Conservation (phyloP, 2,113 vertebrate genomes). For the Macrotis lagotis region DNA sequence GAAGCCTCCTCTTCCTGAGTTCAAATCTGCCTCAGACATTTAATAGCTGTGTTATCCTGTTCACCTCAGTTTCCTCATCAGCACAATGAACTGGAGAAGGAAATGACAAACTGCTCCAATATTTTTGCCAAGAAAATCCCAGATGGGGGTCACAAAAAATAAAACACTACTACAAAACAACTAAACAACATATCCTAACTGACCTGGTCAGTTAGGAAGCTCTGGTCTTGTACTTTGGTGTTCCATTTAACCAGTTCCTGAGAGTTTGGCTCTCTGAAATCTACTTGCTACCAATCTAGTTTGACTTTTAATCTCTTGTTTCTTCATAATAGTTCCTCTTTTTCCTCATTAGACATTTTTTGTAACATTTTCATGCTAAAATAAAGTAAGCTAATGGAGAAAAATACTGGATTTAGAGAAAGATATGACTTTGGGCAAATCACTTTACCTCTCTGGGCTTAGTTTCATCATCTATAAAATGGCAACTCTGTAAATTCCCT, state of each 20-base stretch:
- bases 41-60: neutral
- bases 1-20: neutral
- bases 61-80: neutral
- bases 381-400: neutral
- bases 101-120: neutral
- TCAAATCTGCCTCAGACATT: neutral
- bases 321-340: neutral
- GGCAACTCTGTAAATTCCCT: neutral
- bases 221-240: neutral
- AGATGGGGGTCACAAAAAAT: too few species aligned
- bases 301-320: neutral
- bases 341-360: neutral
- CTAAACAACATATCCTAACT: neutral
- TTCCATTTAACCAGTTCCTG: neutral
- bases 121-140: neutral
- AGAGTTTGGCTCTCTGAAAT: neutral
- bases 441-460: neutral
- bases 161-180: too few species aligned
- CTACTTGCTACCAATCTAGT: neutral
- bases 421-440: neutral
- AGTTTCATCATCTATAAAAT: neutral
- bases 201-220: too few species aligned
- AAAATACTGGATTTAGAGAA: neutral
- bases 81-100: neutral
- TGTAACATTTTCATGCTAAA: neutral